Evolutionary conservation across 2,888 invertebrate genomes (phyloP), one percentile per base, ranked within the genome.

Genomic region (Pasiphila rectangulata): DNA sequence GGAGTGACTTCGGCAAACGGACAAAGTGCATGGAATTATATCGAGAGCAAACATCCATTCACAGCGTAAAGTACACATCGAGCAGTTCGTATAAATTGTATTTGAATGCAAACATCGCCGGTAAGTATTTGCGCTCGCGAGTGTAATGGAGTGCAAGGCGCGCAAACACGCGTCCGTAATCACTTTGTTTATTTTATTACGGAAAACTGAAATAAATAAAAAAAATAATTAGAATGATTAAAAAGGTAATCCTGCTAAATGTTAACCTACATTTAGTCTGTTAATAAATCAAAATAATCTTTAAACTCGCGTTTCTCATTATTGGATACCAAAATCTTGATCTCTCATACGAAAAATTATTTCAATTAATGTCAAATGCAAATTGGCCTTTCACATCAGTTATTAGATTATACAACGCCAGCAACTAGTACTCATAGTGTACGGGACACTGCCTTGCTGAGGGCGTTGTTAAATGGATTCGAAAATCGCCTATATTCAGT

Each of bases 61-160:
- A n/a, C n/a, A 25, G 12, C 12, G 0, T 4, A 12, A 10, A 25
- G 25, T 12, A 5, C 25, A 10, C 12, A 10, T 24, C 24, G 10
- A 24, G 24, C 24, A 10, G 1, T 12, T 25, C 25, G 5, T 5
- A 25, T 25, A 12, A 25, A 25, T 16, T 29, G n/a, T 9, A 32
- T 45, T 32, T 19, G 9, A 37, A 37, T 29, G 45, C 32, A 46
- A 53, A 53, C 38, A 53, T 36, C 20, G 30, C 38, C 17, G 9
- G 15, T 37, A 46, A 46, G 37, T 51, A 45, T 48, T 51, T 42
- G 47, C 45, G 46, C 40, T 38, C 39, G 38, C 37, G 32, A 47
- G 24, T 25, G 30, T 37, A 45, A 49, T 46, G 32, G 32, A 51
- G 43, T 35, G 42, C 25, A n/a, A n/a, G n/a, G 42, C 46, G 15